A percentile compares a stretch with the other conserved stretches of the same genome.
Evolutionary conservation across 2,888 invertebrate genomes (phyloP).

Genomic region (Rhabditoides inermis): DNA sequence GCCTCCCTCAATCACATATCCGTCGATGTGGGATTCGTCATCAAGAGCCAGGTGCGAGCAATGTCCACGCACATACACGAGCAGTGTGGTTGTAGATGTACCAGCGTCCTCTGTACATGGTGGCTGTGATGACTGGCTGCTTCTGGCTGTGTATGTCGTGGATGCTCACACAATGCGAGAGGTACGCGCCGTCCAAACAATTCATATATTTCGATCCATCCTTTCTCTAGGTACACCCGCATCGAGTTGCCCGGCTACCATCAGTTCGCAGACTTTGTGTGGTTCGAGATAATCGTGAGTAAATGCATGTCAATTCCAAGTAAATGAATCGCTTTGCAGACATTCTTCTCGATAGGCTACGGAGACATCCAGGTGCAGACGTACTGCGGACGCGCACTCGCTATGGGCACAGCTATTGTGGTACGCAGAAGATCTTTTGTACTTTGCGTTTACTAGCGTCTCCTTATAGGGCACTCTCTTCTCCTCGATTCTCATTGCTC

Average conservation of each 20-base stretch:
- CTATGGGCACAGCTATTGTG: slow-evolving; percentile 98
- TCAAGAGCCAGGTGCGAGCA: slow-evolving; percentile 92
- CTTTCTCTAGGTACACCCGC: slow-evolving; percentile 10
- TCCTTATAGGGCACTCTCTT: slow-evolving; percentile 82
- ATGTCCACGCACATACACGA: too few species aligned
- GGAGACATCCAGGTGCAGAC: slow-evolving; percentile 97
- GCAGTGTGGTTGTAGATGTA: too few species aligned
- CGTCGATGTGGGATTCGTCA: slow-evolving; percentile 82
- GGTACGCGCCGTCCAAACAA: slow-evolving; percentile 60
- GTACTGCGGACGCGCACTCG: slow-evolving; percentile 96
- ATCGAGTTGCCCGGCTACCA: slow-evolving; percentile 28
- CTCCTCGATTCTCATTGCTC: slow-evolving; percentile 95
- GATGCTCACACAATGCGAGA: slow-evolving; percentile 95
- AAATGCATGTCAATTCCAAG: slow-evolving; percentile 52
- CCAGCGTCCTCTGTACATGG: slow-evolving; percentile 65
- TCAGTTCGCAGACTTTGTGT: slow-evolving; percentile 42
- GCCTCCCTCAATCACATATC: slow-evolving; percentile 64
- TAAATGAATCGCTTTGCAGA: slow-evolving; percentile 54
- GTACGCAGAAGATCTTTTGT: slow-evolving; percentile 58
- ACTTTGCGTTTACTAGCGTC: neutral
- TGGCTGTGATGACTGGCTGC: slow-evolving; percentile 95
- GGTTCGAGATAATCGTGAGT: slow-evolving; percentile 50
- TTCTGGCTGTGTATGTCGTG: slow-evolving; percentile 98
- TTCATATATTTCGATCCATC: slow-evolving; percentile 9
- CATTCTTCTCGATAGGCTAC: slow-evolving; percentile 99